These are phyloP conservation scores for Stictocephala bisonia DNA, from an alignment of 2,888 invertebrate species.

Conservation along the genomic window DNA sequence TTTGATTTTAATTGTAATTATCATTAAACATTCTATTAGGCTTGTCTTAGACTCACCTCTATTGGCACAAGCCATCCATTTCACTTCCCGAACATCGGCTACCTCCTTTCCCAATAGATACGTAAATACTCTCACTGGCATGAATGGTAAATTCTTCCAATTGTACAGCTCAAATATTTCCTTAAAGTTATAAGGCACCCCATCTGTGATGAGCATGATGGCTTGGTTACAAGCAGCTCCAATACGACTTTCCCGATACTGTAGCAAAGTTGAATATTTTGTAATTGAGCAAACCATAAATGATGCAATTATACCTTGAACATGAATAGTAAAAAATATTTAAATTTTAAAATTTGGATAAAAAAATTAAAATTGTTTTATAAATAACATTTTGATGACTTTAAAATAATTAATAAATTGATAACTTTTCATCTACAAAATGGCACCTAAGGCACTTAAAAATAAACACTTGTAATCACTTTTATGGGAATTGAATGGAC, in stretches of 20 bases:
- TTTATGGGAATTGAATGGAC: no score
- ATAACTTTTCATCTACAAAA: no score
- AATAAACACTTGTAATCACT: no score
- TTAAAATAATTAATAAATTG: not conserved
- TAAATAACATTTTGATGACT: no score
- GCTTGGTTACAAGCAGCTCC: conserved; percentile 83
- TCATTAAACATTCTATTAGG: not conserved
- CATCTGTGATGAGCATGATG: conserved; percentile 99
- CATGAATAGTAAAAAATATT: no score
- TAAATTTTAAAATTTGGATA: no score
- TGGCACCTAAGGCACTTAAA: no score
- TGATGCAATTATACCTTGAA: no score
- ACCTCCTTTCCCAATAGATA: conserved; percentile 96
- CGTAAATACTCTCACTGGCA: conserved; percentile 95
- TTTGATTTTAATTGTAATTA: no score
- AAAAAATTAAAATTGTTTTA: no score
- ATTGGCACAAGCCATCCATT: conserved; percentile 99
- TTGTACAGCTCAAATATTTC: conserved; percentile 93
- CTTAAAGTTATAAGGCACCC: conserved; percentile 93
- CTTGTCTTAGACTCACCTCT: conserved; percentile 69
- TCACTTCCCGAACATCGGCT: conserved; percentile 91
- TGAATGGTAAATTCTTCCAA: conserved; percentile 72
- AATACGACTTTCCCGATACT: conserved; percentile 54
- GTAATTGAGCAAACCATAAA: no score
- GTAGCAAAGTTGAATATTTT: no score